A percentile compares a stretch with the other conserved stretches of the same genome.
phyloP scores from a whole-genome alignment of 2,113 vertebrate genomes.

The Sinosuthora webbiana region DNA sequence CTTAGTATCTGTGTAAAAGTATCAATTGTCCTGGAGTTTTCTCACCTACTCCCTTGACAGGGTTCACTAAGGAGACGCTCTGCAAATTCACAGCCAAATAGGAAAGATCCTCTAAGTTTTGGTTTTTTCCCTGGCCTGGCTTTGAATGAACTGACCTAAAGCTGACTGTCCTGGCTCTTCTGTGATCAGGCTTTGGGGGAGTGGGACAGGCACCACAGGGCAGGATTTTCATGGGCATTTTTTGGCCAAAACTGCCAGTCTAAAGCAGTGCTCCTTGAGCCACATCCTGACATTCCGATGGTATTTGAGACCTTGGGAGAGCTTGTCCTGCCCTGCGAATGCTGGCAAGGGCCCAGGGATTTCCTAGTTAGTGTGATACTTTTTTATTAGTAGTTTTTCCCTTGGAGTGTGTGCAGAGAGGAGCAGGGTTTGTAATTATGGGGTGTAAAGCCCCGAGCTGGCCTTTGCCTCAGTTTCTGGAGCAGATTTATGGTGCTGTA shows the following conservation, averaged over 20 bases:
- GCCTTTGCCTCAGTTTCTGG: constrained; percentile 8
- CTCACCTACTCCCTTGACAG: neutral
- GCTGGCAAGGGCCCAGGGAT: neutral
- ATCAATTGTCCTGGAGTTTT: neutral
- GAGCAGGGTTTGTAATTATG: neutral
- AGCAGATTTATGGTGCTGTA: neutral
- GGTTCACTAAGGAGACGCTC: neutral
- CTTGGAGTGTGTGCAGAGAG: neutral
- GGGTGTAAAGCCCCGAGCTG: neutral
- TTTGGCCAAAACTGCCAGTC: neutral
- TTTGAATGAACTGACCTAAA: accelerated
- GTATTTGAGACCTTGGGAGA: neutral
- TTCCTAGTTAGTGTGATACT: neutral
- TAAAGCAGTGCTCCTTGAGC: neutral
- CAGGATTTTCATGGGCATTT: neutral
- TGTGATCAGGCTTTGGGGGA: neutral
- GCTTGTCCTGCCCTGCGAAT: neutral
- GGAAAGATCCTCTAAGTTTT: neutral
- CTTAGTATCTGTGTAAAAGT: neutral
- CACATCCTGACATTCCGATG: neutral
- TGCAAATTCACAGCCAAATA: neutral
- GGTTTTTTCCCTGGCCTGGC: neutral
- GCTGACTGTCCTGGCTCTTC: neutral
- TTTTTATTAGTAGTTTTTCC: neutral
- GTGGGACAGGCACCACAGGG: neutral